Percentiles rank a stretch among this genome's conserved stretches.
Evolutionary conservation across 2,113 vertebrate genomes (phyloP).

Genomic region (Catagonus wagneri): DNA sequence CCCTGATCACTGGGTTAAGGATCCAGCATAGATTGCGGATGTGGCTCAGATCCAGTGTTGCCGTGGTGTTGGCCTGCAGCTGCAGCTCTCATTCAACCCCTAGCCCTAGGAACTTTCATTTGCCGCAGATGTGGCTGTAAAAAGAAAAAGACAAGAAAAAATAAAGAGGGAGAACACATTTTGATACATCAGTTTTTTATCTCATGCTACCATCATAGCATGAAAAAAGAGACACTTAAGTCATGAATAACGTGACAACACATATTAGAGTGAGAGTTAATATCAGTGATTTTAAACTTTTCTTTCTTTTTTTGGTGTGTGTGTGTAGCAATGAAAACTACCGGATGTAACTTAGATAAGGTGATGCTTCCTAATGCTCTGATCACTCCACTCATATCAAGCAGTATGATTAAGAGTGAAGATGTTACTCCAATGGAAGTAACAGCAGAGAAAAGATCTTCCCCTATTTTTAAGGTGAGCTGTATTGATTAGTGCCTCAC

Average conservation of each 20-base stretch:
- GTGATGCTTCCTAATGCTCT: constrained; percentile 91
- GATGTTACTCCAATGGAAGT: constrained; percentile 98
- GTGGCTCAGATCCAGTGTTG: too few species aligned
- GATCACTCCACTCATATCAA: constrained; percentile 92
- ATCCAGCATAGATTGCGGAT: too few species aligned
- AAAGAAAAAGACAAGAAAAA: too few species aligned
- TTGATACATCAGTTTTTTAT: neutral
- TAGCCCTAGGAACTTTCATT: too few species aligned
- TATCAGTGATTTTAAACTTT: constrained; percentile 52
- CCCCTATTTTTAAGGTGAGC: constrained; percentile 91
- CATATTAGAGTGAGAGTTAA: neutral
- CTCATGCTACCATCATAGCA: constrained; percentile 25
- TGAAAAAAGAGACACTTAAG: constrained; percentile 52
- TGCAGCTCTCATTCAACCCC: too few species aligned
- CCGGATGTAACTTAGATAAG: constrained; percentile 91
- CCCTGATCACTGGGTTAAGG: too few species aligned
- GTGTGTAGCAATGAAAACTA: constrained; percentile 88
- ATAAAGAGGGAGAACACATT: neutral
- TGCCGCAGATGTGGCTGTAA: too few species aligned
- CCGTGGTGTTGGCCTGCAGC: too few species aligned
- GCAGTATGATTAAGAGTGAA: constrained; percentile 94
- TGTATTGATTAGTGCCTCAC: neutral
- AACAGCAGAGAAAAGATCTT: constrained; percentile 91
- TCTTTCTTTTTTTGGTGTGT: constrained; percentile 58
- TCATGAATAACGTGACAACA: neutral